A percentile compares a stretch with the other conserved stretches of the same genome.
phyloP scores from a whole-genome alignment of 2,113 vertebrate genomes.

The Orthonyx spaldingii region DNA sequence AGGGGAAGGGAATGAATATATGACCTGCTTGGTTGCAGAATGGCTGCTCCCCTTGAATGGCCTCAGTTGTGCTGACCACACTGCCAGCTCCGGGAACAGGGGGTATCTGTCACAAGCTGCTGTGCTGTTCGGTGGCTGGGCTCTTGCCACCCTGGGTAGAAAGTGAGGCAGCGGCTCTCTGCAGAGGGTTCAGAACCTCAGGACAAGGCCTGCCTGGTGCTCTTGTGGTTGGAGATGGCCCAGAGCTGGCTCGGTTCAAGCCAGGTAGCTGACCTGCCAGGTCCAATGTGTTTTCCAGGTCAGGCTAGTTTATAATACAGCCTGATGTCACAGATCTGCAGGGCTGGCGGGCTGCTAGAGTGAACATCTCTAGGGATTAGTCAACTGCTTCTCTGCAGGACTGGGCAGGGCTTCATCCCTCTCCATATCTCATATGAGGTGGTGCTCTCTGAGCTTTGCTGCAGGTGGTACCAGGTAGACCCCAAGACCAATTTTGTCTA shows the following conservation, averaged over 20 bases:
- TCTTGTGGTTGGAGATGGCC: not conserved
- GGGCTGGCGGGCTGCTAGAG: not conserved
- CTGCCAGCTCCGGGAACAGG: accelerated
- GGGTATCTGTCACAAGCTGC: accelerated
- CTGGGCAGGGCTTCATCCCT: not conserved
- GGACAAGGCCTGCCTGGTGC: not conserved
- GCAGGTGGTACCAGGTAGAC: not conserved
- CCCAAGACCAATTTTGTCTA: not conserved
- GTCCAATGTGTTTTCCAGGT: not conserved
- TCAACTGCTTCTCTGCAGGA: not conserved
- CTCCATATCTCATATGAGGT: not conserved
- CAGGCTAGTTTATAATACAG: not conserved
- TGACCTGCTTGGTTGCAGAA: accelerated
- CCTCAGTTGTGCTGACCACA: not conserved
- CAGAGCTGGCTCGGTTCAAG: not conserved
- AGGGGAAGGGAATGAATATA: accelerated
- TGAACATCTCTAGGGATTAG: not conserved
- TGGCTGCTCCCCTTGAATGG: not conserved
- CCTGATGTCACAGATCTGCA: not conserved
- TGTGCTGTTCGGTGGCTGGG: not conserved
- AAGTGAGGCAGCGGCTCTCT: not conserved
- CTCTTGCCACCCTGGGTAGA: not conserved
- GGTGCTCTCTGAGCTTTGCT: not conserved
- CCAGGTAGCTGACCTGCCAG: not conserved
- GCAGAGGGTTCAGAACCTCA: not conserved